Evolutionary conservation across 1,140 invertebrate genomes (phyloP), one percentile per base, ranked within the genome.

Genomic region (Lepidurus apus): DNA sequence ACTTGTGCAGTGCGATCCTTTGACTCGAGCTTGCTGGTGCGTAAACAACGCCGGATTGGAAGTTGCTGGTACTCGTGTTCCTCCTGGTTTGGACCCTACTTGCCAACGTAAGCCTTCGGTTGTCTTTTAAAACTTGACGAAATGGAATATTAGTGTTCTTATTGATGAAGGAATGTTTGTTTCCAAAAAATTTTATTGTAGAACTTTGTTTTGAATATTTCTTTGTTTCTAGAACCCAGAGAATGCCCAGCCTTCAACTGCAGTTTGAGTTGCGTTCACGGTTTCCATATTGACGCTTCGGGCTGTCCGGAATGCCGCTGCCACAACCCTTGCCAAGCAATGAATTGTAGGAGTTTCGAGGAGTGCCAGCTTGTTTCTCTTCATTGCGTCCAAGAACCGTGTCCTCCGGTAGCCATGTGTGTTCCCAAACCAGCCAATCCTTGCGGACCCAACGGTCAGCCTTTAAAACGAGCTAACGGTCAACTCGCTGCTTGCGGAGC

Each of bases 351-450:
- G 8, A 78, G 79, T 74, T 91, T 91, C 79, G 92, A 93, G 80
- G 88, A 87, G 10, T 92, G 91, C 77, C 84, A 85, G 17, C 86
- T 88, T 83, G 86, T 89, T 0, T 85, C 88, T 77, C 86, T 89
- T 0, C 85, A 85, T 10, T 89, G 88, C 80, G 81, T 83, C 42
- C 83, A 86, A 8, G 87, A 88, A 0, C 89, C 90, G 0, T 94
- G 93, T 82, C 91, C 92, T 0, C 91, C 92, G 1, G 88, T 94
- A 73, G 91, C 92, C 0, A 90, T 93, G 47, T 95, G 93, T 83
- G 85, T 93, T 10, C 93, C 93, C 0, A 87, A 89, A 6, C 89
- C 92, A n/a, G 90, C 91, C 17, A 93, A 93, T 79, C 91, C 92
- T 0, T 93, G 90, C 79, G 89, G 90, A 2, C 88, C 87, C 80